Evolutionary conservation across 2,113 vertebrate species (phyloP).

Genomic region (Leptocoma aspasia): DNA sequence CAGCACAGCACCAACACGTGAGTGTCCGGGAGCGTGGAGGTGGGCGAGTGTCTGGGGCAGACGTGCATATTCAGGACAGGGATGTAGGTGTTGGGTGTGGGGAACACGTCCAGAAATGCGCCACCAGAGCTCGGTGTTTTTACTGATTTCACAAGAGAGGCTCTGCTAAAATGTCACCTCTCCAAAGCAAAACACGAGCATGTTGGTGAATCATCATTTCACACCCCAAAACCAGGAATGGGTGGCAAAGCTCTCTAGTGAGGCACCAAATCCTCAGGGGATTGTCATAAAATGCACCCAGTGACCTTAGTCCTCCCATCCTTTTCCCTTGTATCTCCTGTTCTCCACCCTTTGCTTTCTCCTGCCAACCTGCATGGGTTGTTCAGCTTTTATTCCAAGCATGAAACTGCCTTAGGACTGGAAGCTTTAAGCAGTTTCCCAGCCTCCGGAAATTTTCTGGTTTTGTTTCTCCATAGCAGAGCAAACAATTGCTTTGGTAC

Average conservation of each 20-base stretch:
- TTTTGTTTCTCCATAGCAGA: conserved; percentile 17
- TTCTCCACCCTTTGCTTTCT: conserved; percentile 21
- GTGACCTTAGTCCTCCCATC: not conserved
- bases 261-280: conserved; percentile 15
- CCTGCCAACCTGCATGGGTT: not conserved
- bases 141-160: conserved; percentile 39
- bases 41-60: not conserved
- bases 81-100: conserved; percentile 33
- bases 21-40: not conserved
- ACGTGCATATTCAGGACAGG: not conserved
- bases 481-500: conserved; percentile 17
- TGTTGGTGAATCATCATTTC: conserved; percentile 27
- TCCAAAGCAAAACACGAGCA: conserved; percentile 7
- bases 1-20: not conserved
- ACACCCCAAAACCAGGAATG: conserved; percentile 44
- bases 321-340: not conserved
- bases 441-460: conserved; percentile 45
- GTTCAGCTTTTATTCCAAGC: conserved; percentile 43
- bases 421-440: conserved; percentile 56
- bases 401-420: conserved; percentile 63
- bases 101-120: not conserved
- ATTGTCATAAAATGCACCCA: not conserved
- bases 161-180: conserved; percentile 23
- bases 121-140: not conserved
- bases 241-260: conserved; percentile 26